A percentile compares a stretch with the other conserved stretches of the same genome.
These are phyloP conservation scores for Henricia sp. DNA, from an alignment of 53 echinoderm and acorn worm genomes.

Conservation along the genomic window DNA sequence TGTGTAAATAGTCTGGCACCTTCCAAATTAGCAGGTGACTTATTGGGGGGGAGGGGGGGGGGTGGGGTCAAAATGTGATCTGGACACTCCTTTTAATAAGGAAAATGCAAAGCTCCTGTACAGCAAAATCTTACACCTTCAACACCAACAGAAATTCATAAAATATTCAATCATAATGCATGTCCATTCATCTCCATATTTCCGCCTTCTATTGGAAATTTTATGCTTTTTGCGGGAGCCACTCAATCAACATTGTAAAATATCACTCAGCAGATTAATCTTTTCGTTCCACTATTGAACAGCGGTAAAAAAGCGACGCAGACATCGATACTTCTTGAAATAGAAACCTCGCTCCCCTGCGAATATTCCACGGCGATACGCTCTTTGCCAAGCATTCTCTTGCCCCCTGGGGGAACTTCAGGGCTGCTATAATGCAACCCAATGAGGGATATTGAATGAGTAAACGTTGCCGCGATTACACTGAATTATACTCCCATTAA, in stretches of 20 bases:
- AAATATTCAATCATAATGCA: background rate
- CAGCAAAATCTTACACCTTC: background rate
- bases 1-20: too few relatives aligned
- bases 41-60: too few relatives aligned
- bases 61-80: too few relatives aligned
- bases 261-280: constrained; percentile 27
- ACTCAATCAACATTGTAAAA: constrained; percentile 12
- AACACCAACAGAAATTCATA: background rate
- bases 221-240: background rate
- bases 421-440: constrained; percentile 27
- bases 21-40: too few relatives aligned
- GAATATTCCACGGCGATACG: too few relatives aligned
- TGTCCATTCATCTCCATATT: too few relatives aligned
- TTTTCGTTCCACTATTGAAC: background rate
- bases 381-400: too few relatives aligned
- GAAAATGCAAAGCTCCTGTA: too few relatives aligned
- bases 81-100: too few relatives aligned
- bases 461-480: constrained; percentile 51
- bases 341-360: constrained; percentile 16
- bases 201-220: background rate
- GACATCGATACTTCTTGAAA: constrained; percentile 54
- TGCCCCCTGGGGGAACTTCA: background rate
- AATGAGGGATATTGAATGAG: constrained; percentile 46
- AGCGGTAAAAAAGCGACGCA: constrained; percentile 3
- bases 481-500: constrained; percentile 62